Base-by-base conservation (phyloP, 2,797 vertebrate genomes). In the Crypturellus tataupa region DNA sequence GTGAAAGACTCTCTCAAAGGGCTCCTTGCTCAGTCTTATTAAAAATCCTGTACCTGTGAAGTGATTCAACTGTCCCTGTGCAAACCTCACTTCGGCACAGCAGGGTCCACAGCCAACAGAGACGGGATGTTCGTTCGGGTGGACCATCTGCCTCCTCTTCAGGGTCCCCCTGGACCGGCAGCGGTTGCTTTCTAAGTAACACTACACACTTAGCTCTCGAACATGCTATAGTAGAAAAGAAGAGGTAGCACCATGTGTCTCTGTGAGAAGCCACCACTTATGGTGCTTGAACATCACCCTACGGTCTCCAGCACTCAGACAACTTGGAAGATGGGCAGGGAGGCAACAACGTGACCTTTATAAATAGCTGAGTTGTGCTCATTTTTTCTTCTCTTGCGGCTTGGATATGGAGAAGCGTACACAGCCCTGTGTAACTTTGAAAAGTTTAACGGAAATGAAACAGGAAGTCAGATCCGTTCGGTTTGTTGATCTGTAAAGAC, bases 391-490 rank as follows among this genome's bases (percentile, higher is more conserved):
- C 56, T 88, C 44, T 82, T 95, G 93, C 71, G 95, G 92, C 83
- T 96, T 94, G 80, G 80, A 73, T 91, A 91, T 93, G 85, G 91
- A 96, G 95, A 96, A 95, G 80, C 85, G 37, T 1, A 55, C 44
- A 49, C 63, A 35, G 94, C 72, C 69, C 69, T 70, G 47, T 68
- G 89, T 55, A 83, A 78, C 93, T 92, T 85, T 10, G 73, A 95
- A 91, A 95, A 77, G 84, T 87, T n/a, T 0, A 92, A 47, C 95
- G 87, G 96, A 97, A 96, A 96, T 94, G 91, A 95, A 96, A 97
- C 97, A 97, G 97, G 97, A 97, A 97, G 94, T 73, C 89, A 76
- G 90, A 95, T 87, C 84, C 85, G 93, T 70, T 87, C 76, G 64
- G 87, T 89, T 95, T 88, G 89, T 94, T 94, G 89, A 80, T 91